Percentiles rank a stretch among this genome's conserved stretches.
These are phyloP conservation scores for zebrafish (Danio rerio) DNA, from an alignment of 2,113 vertebrate species.

Conservation along the genomic window DNA sequence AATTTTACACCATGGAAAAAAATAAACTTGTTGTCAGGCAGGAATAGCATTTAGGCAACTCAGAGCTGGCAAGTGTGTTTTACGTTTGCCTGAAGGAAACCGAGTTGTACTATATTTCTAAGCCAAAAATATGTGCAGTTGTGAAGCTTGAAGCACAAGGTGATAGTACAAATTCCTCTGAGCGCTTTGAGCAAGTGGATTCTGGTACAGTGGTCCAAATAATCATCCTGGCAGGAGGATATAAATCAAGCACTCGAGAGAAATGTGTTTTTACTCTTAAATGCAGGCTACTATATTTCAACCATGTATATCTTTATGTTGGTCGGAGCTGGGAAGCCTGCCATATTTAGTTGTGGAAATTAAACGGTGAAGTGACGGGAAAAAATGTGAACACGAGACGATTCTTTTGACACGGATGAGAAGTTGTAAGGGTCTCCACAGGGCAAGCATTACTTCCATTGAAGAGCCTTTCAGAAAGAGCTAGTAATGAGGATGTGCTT, in stretches of 20 bases:
- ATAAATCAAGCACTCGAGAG: slow-evolving; percentile 9
- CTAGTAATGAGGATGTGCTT: slow-evolving; percentile 18
- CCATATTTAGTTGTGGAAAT: neutral
- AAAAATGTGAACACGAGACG: neutral
- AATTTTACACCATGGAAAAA: neutral
- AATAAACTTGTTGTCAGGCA: neutral
- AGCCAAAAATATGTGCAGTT: slow-evolving; percentile 4
- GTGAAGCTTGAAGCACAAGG: neutral
- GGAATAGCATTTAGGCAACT: neutral
- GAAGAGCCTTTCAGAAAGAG: neutral
- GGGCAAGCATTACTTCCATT: neutral
- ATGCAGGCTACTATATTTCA: neutral
- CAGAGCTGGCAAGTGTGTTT: neutral
- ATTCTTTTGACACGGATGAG: slow-evolving; percentile 3
- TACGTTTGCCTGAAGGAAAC: neutral
- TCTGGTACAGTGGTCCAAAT: neutral
- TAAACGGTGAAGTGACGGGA: neutral
- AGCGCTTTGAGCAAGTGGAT: neutral
- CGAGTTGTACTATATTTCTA: neutral
- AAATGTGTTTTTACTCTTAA: slow-evolving; percentile 18
- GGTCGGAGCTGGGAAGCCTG: neutral
- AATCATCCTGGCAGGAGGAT: neutral
- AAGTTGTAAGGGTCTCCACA: neutral
- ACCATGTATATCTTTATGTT: neutral
- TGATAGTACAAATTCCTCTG: slow-evolving; percentile 1